Evolutionary conservation across 1,140 invertebrate genomes (phyloP).

Genomic region (Tachypleus tridentatus): DNA sequence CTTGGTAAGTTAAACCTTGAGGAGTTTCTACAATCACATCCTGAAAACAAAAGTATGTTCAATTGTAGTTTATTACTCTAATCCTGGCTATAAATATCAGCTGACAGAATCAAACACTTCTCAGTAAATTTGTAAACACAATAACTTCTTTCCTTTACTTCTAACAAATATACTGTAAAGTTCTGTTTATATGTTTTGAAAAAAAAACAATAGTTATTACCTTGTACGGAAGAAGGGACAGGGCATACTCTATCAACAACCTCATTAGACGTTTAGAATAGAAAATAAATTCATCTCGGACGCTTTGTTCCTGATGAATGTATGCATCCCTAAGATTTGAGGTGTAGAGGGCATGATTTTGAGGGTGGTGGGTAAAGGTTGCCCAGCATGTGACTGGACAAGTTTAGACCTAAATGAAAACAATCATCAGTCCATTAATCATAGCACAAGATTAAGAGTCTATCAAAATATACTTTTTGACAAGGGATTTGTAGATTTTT

Average conservation of each 20-base stretch:
- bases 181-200: too few species aligned
- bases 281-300: conserved; percentile 97
- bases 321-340: conserved; percentile 64
- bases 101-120: too few species aligned
- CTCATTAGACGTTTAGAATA: conserved; percentile 95
- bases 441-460: too few species aligned
- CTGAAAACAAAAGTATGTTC: conserved; percentile 29
- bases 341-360: conserved; percentile 76
- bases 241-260: conserved; percentile 87
- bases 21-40: conserved; percentile 72
- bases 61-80: too few species aligned
- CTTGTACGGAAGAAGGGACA: conserved; percentile 82
- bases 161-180: too few species aligned
- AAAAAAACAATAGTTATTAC: conserved; percentile 33
- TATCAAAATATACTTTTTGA: too few species aligned
- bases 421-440: not conserved
- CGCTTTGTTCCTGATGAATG: conserved; percentile 80
- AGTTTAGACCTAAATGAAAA: conserved; percentile 50
- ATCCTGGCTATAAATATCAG: too few species aligned
- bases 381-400: conserved; percentile 63
- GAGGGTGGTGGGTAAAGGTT: conserved; percentile 72
- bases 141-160: too few species aligned
- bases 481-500: not conserved
- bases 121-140: too few species aligned
- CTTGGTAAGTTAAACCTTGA: conserved; percentile 69